phyloP scores from a whole-genome alignment of 2,113 vertebrate genomes.

The Laticauda laticaudata region DNA sequence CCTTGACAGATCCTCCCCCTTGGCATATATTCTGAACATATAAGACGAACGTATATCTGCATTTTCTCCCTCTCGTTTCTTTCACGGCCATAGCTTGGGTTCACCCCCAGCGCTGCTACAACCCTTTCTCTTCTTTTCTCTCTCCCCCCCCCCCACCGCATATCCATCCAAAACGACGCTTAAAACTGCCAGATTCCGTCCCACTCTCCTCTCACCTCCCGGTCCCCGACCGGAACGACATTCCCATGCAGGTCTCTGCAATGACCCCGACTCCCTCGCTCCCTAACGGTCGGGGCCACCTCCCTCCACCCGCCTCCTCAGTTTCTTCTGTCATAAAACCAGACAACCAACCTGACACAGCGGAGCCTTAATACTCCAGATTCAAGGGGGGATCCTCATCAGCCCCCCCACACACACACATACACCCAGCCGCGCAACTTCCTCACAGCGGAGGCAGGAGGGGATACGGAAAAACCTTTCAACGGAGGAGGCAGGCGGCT shows the following conservation, averaged over 20 bases:
- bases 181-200: not conserved
- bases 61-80: not conserved
- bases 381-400: not conserved
- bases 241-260: not conserved
- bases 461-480: not conserved
- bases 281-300: not conserved
- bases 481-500: not conserved
- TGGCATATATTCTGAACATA: not conserved
- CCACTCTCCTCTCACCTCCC: not conserved
- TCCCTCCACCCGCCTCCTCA: not conserved
- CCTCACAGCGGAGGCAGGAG: not conserved
- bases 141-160: not conserved
- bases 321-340: not conserved
- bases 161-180: not conserved
- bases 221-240: not conserved
- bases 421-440: not conserved
- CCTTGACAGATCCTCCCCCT: not conserved
- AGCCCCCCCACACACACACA: too few relatives aligned
- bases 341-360: not conserved
- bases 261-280: too few relatives aligned
- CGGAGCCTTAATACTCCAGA: not conserved
- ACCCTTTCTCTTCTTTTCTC: too few relatives aligned
- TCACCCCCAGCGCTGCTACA: not conserved
- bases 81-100: not conserved
- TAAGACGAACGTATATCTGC: not conserved